Evolutionary conservation across 2,797 vertebrate genomes (phyloP).

Genomic region (Prunella strophiata): DNA sequence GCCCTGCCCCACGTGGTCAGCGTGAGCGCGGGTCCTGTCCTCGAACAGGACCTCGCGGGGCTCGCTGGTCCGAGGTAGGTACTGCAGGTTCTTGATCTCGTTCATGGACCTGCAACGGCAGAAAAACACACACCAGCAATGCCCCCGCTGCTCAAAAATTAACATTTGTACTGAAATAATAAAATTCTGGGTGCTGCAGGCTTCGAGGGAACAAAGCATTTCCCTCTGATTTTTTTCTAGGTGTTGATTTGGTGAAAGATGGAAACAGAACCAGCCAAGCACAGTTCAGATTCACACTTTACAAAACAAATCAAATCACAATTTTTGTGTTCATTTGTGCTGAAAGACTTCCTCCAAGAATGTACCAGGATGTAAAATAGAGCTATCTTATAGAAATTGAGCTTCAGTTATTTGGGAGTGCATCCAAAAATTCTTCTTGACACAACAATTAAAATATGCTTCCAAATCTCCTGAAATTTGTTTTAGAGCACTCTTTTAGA

Average conservation of each 20-base stretch:
- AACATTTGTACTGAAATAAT: background rate
- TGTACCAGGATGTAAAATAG: background rate
- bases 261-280: background rate
- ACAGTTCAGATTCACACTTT: background rate
- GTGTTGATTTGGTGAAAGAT: background rate
- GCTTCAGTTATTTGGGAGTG: background rate
- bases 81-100: slow-evolving; percentile 97
- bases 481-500: background rate
- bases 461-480: background rate
- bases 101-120: slow-evolving; percentile 88
- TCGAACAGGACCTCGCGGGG: slow-evolving; percentile 97
- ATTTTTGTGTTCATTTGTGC: background rate
- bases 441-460: background rate
- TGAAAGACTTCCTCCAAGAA: background rate
- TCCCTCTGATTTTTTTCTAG: background rate
- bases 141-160: background rate
- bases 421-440: background rate
- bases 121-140: background rate
- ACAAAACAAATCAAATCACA: background rate
- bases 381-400: background rate
- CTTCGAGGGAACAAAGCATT: background rate
- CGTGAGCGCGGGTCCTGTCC: slow-evolving; percentile 94
- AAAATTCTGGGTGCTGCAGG: background rate
- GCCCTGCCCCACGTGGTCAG: slow-evolving; percentile 97
- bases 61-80: slow-evolving; percentile 94